phyloP scores from a whole-genome alignment of 2,888 invertebrate species.

The Tetrapedia diversipes region DNA sequence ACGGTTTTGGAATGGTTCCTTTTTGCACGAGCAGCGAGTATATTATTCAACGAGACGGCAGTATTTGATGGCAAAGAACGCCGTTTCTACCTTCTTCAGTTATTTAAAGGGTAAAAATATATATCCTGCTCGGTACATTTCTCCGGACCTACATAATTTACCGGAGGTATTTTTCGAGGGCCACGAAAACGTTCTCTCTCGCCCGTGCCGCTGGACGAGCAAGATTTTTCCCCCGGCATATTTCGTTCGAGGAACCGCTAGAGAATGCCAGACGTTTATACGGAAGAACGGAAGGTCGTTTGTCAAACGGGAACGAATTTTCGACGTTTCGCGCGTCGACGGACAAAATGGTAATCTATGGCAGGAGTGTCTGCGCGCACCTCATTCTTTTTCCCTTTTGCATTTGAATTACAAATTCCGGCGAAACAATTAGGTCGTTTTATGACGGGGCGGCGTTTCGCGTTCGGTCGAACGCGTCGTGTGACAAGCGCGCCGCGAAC shows the following conservation, averaged over 20 bases:
- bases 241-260: conserved; percentile 6
- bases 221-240: conserved; percentile 28
- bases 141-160: conserved; percentile 51
- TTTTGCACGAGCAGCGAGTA: conserved; percentile 41
- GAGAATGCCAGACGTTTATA: conserved; percentile 14
- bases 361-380: too few relatives aligned
- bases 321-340: neutral
- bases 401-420: neutral
- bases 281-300: conserved; percentile 9
- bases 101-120: conserved; percentile 69
- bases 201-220: neutral
- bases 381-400: neutral
- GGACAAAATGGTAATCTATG: too few relatives aligned
- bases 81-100: conserved; percentile 53
- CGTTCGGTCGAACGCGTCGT: conserved; percentile 36
- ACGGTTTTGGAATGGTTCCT: conserved; percentile 32
- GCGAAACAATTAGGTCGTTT: conserved; percentile 36
- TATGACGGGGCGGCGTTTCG: neutral
- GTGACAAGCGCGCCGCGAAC: conserved; percentile 17
- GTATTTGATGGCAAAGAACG: conserved; percentile 54
- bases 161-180: conserved; percentile 52
- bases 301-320: conserved; percentile 6
- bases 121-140: conserved; percentile 42
- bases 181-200: neutral
- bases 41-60: conserved; percentile 63